These are phyloP conservation scores for Paguma larvata DNA, from an alignment of 2,797 vertebrate genomes.

Conservation along the genomic window DNA sequence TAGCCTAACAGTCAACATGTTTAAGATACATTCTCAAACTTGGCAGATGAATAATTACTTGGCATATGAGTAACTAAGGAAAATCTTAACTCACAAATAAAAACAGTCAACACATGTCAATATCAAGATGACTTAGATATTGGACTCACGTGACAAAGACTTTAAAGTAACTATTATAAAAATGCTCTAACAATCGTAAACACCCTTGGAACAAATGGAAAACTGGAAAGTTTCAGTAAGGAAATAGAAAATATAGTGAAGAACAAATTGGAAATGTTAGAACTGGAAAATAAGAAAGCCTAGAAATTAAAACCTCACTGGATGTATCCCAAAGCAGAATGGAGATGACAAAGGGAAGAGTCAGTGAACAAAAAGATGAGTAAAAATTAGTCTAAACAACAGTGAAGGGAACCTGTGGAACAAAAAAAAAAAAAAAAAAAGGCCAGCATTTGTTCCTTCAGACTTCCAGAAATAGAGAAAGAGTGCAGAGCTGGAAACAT, in stretches of 20 bases:
- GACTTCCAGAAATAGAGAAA: conserved; percentile 2
- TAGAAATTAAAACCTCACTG: not conserved
- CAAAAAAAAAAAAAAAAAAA: not conserved
- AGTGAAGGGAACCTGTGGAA: not conserved
- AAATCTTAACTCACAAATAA: conserved; percentile 14
- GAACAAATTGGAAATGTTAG: conserved; percentile 32
- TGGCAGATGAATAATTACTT: not conserved
- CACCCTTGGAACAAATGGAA: not conserved
- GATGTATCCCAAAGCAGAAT: not conserved
- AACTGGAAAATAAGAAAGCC: not conserved
- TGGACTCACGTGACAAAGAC: conserved; percentile 2
- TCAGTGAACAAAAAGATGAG: not conserved
- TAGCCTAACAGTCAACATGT: conserved; percentile 10
- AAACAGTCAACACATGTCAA: not conserved
- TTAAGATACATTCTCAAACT: not conserved
- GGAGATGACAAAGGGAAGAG: not conserved
- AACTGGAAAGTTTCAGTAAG: conserved; percentile 23
- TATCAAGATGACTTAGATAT: not conserved
- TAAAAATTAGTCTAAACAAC: not conserved
- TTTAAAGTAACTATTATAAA: conserved; percentile 3
- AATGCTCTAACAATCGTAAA: not conserved
- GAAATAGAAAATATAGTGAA: conserved; percentile 19
- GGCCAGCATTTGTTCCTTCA: not conserved
- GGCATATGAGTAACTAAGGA: not conserved
- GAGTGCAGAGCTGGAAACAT: not conserved